Conservation (phyloP, 2,888 invertebrate species). For the Hymenopus coronatus region DNA sequence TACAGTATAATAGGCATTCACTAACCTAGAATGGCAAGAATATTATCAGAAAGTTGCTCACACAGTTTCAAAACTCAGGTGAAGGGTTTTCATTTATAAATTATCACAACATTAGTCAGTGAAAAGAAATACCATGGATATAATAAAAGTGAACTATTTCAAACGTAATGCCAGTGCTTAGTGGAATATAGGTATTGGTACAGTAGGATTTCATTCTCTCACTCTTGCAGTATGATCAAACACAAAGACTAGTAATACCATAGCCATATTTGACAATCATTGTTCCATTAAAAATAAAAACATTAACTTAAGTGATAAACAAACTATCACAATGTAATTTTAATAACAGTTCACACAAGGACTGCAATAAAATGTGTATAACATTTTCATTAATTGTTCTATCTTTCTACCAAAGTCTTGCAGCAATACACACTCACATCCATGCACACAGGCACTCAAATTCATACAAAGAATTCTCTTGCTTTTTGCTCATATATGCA, state of each 20-base stretch:
- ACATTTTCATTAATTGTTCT: neutral
- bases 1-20: neutral
- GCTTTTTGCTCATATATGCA: neutral
- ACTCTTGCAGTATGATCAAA: neutral
- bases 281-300: slow-evolving; percentile 6
- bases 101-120: neutral
- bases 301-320: slow-evolving; percentile 12
- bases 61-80: neutral
- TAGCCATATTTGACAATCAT: neutral
- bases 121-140: neutral
- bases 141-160: neutral
- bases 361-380: neutral
- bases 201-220: neutral
- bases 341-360: neutral
- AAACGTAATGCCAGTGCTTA: neutral
- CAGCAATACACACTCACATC: neutral
- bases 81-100: neutral
- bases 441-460: neutral
- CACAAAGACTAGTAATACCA: slow-evolving; percentile 13
- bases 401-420: neutral
- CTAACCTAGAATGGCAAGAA: slow-evolving; percentile 15
- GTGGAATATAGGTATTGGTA: too few species aligned
- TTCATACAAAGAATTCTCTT: neutral
- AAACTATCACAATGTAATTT: slow-evolving; percentile 16
- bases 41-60: neutral